A percentile compares a stretch with the other conserved stretches of the same genome.
Conservation (phyloP, 2,888 invertebrate genomes). For the Amiota mariae region DNA sequence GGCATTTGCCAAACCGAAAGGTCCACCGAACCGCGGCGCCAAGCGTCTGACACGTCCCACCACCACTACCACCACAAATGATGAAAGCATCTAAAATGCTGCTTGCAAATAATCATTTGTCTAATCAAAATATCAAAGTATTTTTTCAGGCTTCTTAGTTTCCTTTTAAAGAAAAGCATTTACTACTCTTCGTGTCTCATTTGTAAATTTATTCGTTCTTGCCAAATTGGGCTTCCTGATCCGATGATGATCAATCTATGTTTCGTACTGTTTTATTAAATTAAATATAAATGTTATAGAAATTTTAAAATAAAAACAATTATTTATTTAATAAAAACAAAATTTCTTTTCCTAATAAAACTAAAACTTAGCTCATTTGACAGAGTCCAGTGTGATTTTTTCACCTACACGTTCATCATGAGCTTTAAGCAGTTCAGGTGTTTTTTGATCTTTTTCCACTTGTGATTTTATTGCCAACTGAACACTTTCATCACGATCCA, state of each 20-base stretch:
- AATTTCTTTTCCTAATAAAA: conserved; percentile 6
- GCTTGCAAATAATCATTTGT: neutral
- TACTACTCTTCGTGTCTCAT: neutral
- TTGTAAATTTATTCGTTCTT: conserved; percentile 10
- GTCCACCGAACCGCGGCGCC: conserved; percentile 93
- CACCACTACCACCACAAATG: conserved; percentile 51
- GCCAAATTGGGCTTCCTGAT: conserved; percentile 61
- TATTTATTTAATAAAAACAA: conserved; percentile 25
- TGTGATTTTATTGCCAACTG: conserved; percentile 63
- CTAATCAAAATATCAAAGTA: conserved; percentile 10
- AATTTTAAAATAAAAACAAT: conserved; percentile 27
- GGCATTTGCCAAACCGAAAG: conserved; percentile 97
- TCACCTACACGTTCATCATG: conserved; percentile 66
- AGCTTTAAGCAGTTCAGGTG: conserved; percentile 55
- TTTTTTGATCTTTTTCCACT: conserved; percentile 45
- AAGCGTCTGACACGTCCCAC: conserved; percentile 85
- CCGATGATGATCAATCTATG: neutral
- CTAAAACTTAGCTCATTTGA: conserved; percentile 53
- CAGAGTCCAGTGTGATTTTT: conserved; percentile 58
- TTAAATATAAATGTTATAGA: conserved; percentile 8
- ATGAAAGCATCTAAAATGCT: conserved; percentile 43
- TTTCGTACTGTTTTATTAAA: conserved; percentile 48
- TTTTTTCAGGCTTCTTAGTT: conserved; percentile 23
- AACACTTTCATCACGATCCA: conserved; percentile 69
- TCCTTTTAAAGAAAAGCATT: neutral